Evolutionary conservation across 2,888 invertebrate species (phyloP).

Genomic region (Julus scandinavius): DNA sequence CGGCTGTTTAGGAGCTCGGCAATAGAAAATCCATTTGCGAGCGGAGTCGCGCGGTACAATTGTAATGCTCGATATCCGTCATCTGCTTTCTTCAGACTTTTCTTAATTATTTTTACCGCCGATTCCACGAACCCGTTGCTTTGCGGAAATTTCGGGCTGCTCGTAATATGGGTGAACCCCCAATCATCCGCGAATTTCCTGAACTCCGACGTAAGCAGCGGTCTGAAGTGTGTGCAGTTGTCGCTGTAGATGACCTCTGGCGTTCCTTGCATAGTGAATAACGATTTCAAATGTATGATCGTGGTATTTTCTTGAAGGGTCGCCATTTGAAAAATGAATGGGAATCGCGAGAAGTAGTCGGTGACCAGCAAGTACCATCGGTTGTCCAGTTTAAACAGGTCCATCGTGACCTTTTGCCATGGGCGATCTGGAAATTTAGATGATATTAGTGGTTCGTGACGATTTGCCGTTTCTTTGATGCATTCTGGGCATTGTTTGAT

Average conservation of each 20-base stretch:
- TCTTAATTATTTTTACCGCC: background rate
- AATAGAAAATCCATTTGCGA: background rate
- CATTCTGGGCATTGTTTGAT: too few species aligned
- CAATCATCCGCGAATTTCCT: background rate
- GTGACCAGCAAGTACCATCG: too few species aligned
- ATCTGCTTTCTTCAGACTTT: background rate
- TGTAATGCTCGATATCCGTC: background rate
- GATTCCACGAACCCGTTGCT: background rate
- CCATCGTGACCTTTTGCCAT: background rate
- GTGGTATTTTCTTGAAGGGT: too few species aligned
- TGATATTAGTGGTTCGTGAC: too few species aligned
- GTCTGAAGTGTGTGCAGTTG: background rate
- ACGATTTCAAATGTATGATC: background rate
- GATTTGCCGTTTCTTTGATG: too few species aligned
- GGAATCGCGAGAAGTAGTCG: too few species aligned
- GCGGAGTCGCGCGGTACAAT: background rate
- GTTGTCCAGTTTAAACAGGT: background rate
- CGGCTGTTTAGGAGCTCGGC: background rate
- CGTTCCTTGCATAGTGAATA: background rate
- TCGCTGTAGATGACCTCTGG: background rate
- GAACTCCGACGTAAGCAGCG: background rate
- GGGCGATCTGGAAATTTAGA: background rate
- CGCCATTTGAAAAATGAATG: too few species aligned
- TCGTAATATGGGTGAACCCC: background rate
- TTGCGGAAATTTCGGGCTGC: background rate